A percentile compares a stretch with the other conserved stretches of the same genome.
These are phyloP conservation scores for Octomys mimax DNA, from an alignment of 2,797 vertebrate genomes.

Conservation along the genomic window DNA sequence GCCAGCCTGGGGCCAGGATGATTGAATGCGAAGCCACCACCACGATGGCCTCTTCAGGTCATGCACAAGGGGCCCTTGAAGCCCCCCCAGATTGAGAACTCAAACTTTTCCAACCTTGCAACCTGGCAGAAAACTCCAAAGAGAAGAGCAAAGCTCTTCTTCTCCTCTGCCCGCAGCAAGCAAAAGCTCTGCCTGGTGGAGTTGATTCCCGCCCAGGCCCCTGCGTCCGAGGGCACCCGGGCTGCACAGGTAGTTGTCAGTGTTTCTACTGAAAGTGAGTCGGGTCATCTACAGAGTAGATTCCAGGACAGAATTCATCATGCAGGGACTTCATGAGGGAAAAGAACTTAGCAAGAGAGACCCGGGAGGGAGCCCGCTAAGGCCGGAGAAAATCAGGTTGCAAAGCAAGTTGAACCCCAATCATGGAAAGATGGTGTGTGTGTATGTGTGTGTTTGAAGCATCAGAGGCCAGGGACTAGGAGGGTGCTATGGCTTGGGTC, in stretches of 20 bases:
- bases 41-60: not conserved
- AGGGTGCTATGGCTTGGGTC: not conserved
- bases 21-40: not conserved
- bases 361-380: not conserved
- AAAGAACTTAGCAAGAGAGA: not conserved
- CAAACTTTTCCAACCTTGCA: not conserved
- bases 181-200: not conserved
- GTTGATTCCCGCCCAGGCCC: not conserved
- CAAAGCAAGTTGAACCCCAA: not conserved
- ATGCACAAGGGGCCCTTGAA: not conserved
- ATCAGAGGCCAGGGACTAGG: not conserved
- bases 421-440: not conserved
- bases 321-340: not conserved
- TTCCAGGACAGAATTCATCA: not conserved
- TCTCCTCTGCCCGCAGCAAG: not conserved
- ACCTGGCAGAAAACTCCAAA: not conserved
- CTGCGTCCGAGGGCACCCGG: not conserved
- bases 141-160: not conserved
- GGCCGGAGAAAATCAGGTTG: not conserved
- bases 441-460: not conserved
- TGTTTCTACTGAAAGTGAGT: not conserved
- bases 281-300: constrained; percentile 13
- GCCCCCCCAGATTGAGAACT: not conserved
- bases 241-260: not conserved
- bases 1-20: not conserved